Percentiles rank a stretch among this genome's conserved stretches.
Conservation (phyloP, 1,140 invertebrate species). For the Bombus consobrinus region DNA sequence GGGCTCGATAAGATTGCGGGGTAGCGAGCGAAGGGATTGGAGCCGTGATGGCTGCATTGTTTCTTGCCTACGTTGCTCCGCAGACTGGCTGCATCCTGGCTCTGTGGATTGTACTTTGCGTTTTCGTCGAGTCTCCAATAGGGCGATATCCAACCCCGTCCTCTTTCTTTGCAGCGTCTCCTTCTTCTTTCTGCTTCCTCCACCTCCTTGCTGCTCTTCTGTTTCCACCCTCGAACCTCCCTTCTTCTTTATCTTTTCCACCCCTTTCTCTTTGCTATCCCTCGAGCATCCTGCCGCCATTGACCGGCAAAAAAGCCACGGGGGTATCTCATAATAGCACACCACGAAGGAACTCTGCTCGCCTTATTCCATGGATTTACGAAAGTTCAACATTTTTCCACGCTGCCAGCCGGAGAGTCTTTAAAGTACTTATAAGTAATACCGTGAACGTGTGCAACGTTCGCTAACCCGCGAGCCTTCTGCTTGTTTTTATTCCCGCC, state of each 20-base stretch:
- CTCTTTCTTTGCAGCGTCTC: conserved; percentile 28
- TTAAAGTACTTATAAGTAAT: conserved; percentile 40
- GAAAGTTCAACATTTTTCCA: conserved; percentile 48
- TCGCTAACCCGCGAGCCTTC: background rate
- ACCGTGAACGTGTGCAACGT: conserved; percentile 21
- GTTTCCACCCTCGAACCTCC: conserved; percentile 4
- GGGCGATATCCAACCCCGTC: conserved; percentile 54
- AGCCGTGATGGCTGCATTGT: conserved; percentile 76
- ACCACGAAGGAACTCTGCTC: conserved; percentile 22
- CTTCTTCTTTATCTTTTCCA: conserved; percentile 7
- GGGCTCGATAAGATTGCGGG: conserved; percentile 64
- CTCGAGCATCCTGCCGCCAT: conserved; percentile 27
- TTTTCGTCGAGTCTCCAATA: conserved; percentile 73
- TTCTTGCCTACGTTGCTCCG: conserved; percentile 76
- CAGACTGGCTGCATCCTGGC: conserved; percentile 67
- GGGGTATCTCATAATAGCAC: conserved; percentile 57
- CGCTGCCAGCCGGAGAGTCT: conserved; percentile 19
- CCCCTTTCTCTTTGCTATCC: background rate
- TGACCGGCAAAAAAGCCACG: conserved; percentile 60
- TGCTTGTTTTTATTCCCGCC: background rate
- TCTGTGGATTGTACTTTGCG: conserved; percentile 73
- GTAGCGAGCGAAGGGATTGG: conserved; percentile 59
- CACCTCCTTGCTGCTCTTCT: background rate
- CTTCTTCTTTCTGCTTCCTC: background rate
- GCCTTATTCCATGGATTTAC: conserved; percentile 57